Evolutionary conservation across 2,888 invertebrate genomes (phyloP), one percentile per base, ranked within the genome.

Genomic region (Ophion costatus): DNA sequence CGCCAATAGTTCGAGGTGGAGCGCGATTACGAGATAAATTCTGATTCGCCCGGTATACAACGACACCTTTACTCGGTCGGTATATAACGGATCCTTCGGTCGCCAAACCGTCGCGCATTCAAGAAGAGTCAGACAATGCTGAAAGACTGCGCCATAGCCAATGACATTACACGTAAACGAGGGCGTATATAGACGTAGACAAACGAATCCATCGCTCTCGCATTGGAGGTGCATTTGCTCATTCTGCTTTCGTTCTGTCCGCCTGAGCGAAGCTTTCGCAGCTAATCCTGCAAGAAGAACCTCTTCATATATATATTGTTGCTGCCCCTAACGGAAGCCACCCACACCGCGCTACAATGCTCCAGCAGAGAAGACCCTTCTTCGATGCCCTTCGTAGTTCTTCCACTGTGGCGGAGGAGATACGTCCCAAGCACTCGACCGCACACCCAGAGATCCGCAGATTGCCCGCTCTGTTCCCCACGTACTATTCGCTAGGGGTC

Each of bases 271-370:
- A 78, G 33, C 73, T 82, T 78, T 76, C 33, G 61, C 81, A 74
- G 77, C 78, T 45, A 70, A 84, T 63, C 85, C 87, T 22, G 57
- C 38, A 74, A 75, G 87, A 86, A 89, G 86, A 90, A 90, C 90
- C 87, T 91, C 88, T 89, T 91, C 90, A 17, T 59, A 59, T 59
- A 56, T 42, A 70, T 20, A 42, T 33, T 33, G 64, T 57, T 57
- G 42, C 20, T 84, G 85, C 87, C 88, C 88, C 88, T 88, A 90
- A 90, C 90, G 88, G 88, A 85, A 89, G 87, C 83, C 71, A 42
- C 71, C 87, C 85, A 85, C 88, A 89, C 89, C 88, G 87, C 83
- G 87, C 80, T 88, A 71, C 79, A 75, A 77, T 80, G 73, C 83
- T 80, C 78, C 74, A 80, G 11, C 45, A 74, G 69, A 77, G 45